Conservation (phyloP, 2,888 invertebrate species). For the Chrysomela aeneicollis region DNA sequence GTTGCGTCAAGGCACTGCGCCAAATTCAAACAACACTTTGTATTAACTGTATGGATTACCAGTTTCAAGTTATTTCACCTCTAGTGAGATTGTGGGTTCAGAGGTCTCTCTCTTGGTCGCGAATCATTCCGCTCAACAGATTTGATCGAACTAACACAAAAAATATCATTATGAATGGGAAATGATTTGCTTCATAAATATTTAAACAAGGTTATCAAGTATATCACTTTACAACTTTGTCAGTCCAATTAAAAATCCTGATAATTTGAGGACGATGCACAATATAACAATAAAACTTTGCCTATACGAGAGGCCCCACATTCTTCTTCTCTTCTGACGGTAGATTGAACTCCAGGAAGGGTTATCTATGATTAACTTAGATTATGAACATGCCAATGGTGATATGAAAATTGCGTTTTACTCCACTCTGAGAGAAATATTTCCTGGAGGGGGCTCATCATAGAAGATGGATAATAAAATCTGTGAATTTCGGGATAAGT, state of each 20-base stretch:
- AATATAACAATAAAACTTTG: slow-evolving; percentile 22
- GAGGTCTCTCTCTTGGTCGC: slow-evolving; percentile 24
- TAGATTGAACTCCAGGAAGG: background rate
- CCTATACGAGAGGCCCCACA: slow-evolving; percentile 15
- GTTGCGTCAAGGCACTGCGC: slow-evolving; percentile 52
- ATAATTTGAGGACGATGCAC: slow-evolving; percentile 32
- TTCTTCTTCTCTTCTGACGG: background rate
- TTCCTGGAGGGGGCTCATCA: too few species aligned
- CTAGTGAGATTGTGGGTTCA: slow-evolving; percentile 14
- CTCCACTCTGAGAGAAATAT: too few species aligned
- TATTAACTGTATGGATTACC: slow-evolving; percentile 15
- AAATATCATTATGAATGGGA: slow-evolving; percentile 36
- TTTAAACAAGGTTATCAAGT: slow-evolving; percentile 44
- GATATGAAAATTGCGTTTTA: background rate
- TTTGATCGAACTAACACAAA: slow-evolving; percentile 24
- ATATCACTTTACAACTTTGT: slow-evolving; percentile 41
- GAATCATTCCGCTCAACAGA: slow-evolving; percentile 14
- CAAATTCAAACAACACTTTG: slow-evolving; percentile 50
- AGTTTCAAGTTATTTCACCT: slow-evolving; percentile 18
- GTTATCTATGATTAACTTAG: slow-evolving; percentile 1
- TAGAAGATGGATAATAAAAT: too few species aligned
- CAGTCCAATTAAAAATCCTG: slow-evolving; percentile 34
- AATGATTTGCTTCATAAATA: slow-evolving; percentile 35
- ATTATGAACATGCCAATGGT: background rate
- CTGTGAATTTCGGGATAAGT: too few species aligned